These are phyloP conservation scores for Chondrosia reniformis DNA, from an alignment of 37 sponge, comb jelly and placozoan genomes.

Conservation along the genomic window DNA sequence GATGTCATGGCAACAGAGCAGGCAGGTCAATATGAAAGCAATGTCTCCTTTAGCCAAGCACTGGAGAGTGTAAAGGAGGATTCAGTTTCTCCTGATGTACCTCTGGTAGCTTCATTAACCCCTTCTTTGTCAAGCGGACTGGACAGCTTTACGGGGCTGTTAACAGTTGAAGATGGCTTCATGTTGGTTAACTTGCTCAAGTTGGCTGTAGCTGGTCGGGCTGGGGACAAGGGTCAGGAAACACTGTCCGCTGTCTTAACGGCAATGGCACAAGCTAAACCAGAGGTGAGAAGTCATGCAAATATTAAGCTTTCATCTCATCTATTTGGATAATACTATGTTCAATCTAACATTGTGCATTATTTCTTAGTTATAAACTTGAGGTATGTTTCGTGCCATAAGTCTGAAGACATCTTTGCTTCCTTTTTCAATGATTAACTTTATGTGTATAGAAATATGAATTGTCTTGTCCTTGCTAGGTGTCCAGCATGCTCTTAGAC, in stretches of 20 bases:
- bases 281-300: constrained; percentile 44
- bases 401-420: background rate
- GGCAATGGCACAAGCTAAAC: constrained; percentile 71
- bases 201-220: constrained; percentile 89
- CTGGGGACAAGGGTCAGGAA: constrained; percentile 76
- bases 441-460: too few relatives aligned
- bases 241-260: constrained; percentile 76
- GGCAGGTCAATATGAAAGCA: background rate
- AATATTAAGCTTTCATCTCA: background rate
- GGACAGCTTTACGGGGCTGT: constrained; percentile 57
- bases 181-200: constrained; percentile 91
- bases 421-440: too few relatives aligned
- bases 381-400: background rate
- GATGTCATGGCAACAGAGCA: constrained; percentile 26
- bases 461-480: constrained; percentile 36
- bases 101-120: too few relatives aligned
- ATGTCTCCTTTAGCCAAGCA: too few relatives aligned
- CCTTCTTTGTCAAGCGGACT: constrained; percentile 16
- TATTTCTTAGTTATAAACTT: background rate
- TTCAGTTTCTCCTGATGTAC: background rate
- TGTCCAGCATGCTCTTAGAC: constrained; percentile 81
- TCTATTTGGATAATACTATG: background rate
- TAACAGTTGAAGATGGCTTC: constrained; percentile 81
- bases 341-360: background rate
- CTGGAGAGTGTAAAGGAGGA: background rate